Evolutionary conservation across 1,140 invertebrate species (phyloP).

Genomic region (Leptinotarsa texana): DNA sequence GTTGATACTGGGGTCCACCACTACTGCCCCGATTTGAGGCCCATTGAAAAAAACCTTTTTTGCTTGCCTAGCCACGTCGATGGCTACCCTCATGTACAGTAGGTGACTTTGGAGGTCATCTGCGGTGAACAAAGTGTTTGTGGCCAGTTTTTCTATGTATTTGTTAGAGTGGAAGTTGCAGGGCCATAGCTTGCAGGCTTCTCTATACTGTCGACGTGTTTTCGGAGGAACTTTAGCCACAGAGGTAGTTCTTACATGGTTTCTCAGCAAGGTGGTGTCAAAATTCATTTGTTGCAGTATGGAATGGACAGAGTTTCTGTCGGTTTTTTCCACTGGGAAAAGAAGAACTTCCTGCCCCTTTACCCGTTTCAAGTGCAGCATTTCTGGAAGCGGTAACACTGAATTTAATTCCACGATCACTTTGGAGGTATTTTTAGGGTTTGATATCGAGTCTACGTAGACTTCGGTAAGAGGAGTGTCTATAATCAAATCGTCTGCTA

Average conservation of each 20-base stretch:
- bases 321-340: conserved; percentile 52
- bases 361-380: conserved; percentile 77
- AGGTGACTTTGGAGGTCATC: conserved; percentile 64
- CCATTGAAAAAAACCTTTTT: conserved; percentile 45
- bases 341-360: conserved; percentile 65
- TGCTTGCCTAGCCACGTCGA: conserved; percentile 57
- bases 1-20: conserved; percentile 69
- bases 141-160: conserved; percentile 67
- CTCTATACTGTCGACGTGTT: conserved; percentile 70
- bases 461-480: conserved; percentile 61
- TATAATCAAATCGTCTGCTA: conserved; percentile 60
- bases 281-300: conserved; percentile 59
- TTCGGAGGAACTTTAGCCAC: conserved; percentile 68
- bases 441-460: conserved; percentile 63
- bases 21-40: conserved; percentile 56
- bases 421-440: conserved; percentile 66
- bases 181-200: conserved; percentile 73
- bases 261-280: conserved; percentile 59
- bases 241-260: conserved; percentile 60
- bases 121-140: conserved; percentile 66
- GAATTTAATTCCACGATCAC: conserved; percentile 64
- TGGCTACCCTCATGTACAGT: conserved; percentile 65
- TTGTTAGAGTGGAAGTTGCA: conserved; percentile 83
- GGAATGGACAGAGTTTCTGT: conserved; percentile 54
- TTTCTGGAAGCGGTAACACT: conserved; percentile 61